These are phyloP conservation scores for Chascanopsetta lugubris DNA, from an alignment of 2,113 vertebrate species.

Conservation along the genomic window DNA sequence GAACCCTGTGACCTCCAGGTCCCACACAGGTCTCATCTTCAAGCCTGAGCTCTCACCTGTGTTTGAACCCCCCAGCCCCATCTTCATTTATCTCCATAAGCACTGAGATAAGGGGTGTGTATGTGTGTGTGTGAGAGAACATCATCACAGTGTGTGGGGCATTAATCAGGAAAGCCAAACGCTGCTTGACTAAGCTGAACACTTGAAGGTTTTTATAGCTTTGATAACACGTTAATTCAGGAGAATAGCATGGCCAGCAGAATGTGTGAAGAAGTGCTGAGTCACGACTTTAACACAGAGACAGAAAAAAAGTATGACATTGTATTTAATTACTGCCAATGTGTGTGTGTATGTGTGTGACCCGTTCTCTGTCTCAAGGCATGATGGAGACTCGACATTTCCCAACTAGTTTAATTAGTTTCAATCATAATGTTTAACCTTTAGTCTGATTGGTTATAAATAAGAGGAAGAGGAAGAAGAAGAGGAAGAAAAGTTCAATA, in stretches of 20 bases:
- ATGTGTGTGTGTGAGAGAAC: too few relatives aligned
- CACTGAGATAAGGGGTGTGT: too few relatives aligned
- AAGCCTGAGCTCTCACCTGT: slow-evolving; percentile 29
- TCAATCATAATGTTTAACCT: not conserved
- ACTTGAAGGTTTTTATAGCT: slow-evolving; percentile 54
- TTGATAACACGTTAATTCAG: slow-evolving; percentile 67
- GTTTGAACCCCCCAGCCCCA: slow-evolving; percentile 14
- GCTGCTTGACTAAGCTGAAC: slow-evolving; percentile 66
- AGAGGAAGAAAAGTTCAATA: too few relatives aligned
- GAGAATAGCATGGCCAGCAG: slow-evolving; percentile 59
- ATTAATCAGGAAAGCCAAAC: slow-evolving; percentile 66
- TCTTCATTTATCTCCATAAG: slow-evolving; percentile 37
- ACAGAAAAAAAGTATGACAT: slow-evolving; percentile 33
- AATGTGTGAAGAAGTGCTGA: slow-evolving; percentile 61
- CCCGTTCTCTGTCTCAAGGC: slow-evolving; percentile 4
- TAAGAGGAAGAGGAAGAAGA: too few relatives aligned
- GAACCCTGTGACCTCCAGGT: slow-evolving; percentile 71
- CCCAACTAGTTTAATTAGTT: not conserved
- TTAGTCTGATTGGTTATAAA: too few relatives aligned
- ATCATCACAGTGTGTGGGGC: slow-evolving; percentile 34
- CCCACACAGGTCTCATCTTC: slow-evolving; percentile 7
- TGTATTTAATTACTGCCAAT: slow-evolving; percentile 57
- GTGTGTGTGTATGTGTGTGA: too few relatives aligned
- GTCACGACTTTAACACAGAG: slow-evolving; percentile 52
- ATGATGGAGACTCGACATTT: not conserved